These are phyloP conservation scores for Parazoanthus swiftii DNA, from an alignment of 92 coral and sea anemone genomes.

Conservation along the genomic window DNA sequence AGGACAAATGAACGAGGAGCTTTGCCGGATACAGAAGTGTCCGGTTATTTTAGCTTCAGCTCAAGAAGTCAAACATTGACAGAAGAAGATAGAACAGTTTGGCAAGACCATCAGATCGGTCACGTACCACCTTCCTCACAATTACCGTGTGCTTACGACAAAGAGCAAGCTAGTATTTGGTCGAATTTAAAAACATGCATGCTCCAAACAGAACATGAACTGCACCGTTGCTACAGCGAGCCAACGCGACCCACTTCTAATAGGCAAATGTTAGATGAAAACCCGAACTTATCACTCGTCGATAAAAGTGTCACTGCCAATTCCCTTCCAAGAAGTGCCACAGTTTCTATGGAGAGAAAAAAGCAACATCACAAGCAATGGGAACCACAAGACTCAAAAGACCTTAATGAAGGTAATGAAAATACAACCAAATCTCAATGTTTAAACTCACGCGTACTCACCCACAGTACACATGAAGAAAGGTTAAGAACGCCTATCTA, in stretches of 20 bases:
- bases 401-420: neutral
- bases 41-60: neutral
- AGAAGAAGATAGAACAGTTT: neutral
- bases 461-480: neutral
- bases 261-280: neutral
- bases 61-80: neutral
- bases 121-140: neutral
- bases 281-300: neutral
- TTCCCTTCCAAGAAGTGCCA: constrained; percentile 23
- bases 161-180: no score
- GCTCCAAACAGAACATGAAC: neutral
- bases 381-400: neutral
- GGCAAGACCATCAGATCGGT: neutral
- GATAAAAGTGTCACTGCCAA: neutral
- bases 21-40: neutral
- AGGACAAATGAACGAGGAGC: neutral
- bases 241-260: neutral
- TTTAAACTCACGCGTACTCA: neutral
- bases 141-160: no score
- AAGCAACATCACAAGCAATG: neutral
- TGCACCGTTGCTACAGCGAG: constrained; percentile 27
- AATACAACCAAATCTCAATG: neutral
- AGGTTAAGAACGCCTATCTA: neutral
- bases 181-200: no score
- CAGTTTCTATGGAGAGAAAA: neutral